Conservation (phyloP, 2,888 invertebrate genomes). For the Eupithecia inturbata region DNA sequence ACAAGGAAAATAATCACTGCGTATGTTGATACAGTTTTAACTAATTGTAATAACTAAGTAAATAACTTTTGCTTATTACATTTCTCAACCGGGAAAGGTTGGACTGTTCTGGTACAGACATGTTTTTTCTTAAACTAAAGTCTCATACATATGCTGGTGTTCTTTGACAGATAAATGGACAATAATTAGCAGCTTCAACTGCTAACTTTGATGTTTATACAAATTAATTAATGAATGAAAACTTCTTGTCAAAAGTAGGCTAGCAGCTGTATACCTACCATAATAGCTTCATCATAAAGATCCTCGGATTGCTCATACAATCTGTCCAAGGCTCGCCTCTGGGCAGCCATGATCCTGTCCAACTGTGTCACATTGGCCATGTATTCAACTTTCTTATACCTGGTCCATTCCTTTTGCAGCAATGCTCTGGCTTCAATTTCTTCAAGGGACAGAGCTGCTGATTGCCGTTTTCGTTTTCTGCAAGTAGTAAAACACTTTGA, state of each 20-base stretch:
- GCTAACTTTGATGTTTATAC: too few species aligned
- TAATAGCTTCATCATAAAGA: constrained; percentile 93
- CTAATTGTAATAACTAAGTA: too few species aligned
- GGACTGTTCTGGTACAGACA: too few species aligned
- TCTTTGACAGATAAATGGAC: too few species aligned
- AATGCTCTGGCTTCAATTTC: constrained; percentile 86
- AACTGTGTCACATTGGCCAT: constrained; percentile 87
- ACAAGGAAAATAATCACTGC: constrained; percentile 38
- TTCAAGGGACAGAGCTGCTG: constrained; percentile 78
- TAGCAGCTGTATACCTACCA: constrained; percentile 84
- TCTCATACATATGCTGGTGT: too few species aligned
- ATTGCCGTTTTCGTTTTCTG: constrained; percentile 78
- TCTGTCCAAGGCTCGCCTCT: constrained; percentile 91
- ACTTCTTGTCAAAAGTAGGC: not conserved
- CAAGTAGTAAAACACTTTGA: constrained; percentile 27
- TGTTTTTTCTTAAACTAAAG: too few species aligned
- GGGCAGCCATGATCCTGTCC: constrained; percentile 87
- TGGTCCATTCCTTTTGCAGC: constrained; percentile 90
- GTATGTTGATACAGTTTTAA: not conserved
- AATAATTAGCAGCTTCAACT: too few species aligned
- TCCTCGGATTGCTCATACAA: constrained; percentile 92
- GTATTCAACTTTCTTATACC: constrained; percentile 87
- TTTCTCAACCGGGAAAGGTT: not conserved
- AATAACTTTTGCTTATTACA: not conserved
- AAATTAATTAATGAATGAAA: too few species aligned